Conservation (phyloP, 2,888 invertebrate genomes). For the Idaea biselata region DNA sequence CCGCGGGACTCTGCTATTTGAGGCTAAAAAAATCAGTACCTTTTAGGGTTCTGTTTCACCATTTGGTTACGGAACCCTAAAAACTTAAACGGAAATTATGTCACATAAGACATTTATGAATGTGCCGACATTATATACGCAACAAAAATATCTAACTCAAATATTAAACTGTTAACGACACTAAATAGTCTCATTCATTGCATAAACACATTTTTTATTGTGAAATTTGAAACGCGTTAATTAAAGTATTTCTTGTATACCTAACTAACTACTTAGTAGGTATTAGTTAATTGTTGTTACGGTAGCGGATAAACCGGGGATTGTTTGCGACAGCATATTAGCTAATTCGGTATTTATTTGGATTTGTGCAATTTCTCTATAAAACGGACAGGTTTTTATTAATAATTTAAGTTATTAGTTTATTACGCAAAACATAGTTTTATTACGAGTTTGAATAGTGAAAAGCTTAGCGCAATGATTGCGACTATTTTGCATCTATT, state of each 20-base stretch:
- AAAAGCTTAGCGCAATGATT: too few species aligned
- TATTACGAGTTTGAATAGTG: too few species aligned
- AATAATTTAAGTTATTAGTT: background rate
- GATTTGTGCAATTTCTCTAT: background rate
- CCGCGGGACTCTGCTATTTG: too few species aligned
- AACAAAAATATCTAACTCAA: background rate
- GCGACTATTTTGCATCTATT: too few species aligned
- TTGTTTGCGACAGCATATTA: constrained; percentile 38
- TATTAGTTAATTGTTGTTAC: constrained; percentile 31
- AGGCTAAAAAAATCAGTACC: too few species aligned
- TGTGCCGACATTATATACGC: background rate
- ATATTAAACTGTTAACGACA: background rate
- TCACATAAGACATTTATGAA: too few species aligned
- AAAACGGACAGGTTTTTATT: too few species aligned
- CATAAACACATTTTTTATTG: constrained; percentile 9
- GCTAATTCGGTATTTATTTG: constrained; percentile 32
- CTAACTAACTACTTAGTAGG: too few species aligned
- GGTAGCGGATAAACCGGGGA: constrained; percentile 23
- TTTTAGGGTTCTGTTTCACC: too few species aligned
- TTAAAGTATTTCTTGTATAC: constrained; percentile 14
- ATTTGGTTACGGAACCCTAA: too few species aligned
- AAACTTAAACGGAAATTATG: too few species aligned
- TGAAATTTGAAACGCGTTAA: constrained; percentile 30
- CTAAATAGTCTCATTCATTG: background rate
- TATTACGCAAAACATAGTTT: too few species aligned